Conservation (phyloP, 35 echinoderm and acorn worm genomes). For the Eucidaris tribuloides region DNA sequence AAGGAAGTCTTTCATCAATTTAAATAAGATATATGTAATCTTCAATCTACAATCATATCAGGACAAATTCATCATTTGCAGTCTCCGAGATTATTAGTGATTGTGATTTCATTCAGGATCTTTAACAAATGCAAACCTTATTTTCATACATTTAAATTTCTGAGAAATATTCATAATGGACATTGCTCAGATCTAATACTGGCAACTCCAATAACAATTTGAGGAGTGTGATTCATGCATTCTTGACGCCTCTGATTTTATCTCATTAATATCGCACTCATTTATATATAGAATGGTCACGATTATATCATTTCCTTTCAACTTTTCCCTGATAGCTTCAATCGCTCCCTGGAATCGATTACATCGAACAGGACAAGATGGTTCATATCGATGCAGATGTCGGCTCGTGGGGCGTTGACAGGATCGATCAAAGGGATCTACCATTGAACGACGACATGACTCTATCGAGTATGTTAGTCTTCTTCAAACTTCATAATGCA, state of each 20-base stretch:
- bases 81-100: too few species aligned
- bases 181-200: not conserved
- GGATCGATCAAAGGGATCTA: slow-evolving; percentile 2
- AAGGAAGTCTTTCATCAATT: too few species aligned
- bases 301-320: not conserved
- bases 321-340: not conserved
- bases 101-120: too few species aligned
- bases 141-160: not conserved
- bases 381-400: not conserved
- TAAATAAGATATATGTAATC: not conserved
- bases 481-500: too few species aligned
- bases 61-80: too few species aligned
- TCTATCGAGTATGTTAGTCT: too few species aligned
- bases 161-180: not conserved
- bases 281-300: not conserved
- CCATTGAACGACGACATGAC: slow-evolving; percentile 1
- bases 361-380: slow-evolving; percentile 11
- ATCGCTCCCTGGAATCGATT: not conserved
- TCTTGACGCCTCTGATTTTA: too few species aligned
- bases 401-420: slow-evolving; percentile 8
- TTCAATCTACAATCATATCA: not conserved
- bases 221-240: too few species aligned
- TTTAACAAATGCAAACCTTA: too few species aligned
- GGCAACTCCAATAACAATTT: not conserved
- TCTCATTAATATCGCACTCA: not conserved